Base-by-base conservation (phyloP, 2,113 vertebrate genomes). In the Loxodonta africana region DNA sequence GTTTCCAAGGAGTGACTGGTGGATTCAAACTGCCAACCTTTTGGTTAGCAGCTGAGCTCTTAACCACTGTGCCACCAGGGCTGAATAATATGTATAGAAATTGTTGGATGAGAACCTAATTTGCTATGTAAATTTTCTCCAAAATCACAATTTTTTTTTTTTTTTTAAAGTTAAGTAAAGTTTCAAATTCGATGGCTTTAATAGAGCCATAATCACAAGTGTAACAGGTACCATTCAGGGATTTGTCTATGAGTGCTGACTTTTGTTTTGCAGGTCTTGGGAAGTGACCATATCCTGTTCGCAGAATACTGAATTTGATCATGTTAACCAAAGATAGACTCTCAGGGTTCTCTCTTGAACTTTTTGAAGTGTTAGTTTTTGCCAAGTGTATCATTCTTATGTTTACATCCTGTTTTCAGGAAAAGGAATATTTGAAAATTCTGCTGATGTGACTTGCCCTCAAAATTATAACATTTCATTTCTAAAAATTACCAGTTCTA, bases 381-480 rank as follows among this genome's bases (percentile, higher is more conserved):
- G 11, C 15, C 23, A 74, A 33, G 11, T 51, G 2, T 74, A 25
- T 53, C 33, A 44, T 88, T 91, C 23, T 71, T 73, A 86, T 48
- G 5, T 93, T 93, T 89, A 33, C 3, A 57, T 74, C 37, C 46
- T 57, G 0, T 62, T 80, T 93, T 90, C 20, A 76, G 62, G 74
- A 90, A 96, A 69, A 91, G 76, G 53, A 63, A 48, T 95, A 11
- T 90, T 97, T 88, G 77, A 85, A 90, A 78, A 62, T 71, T 94
- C 63, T 89, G 17, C 17, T 69, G 25, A 25, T 90, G 25, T 74
- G 53, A 82, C 37, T 91, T 90, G 37, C 76, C 18, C 6, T 90
- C 15, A 84, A 74, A 67, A 88, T 63, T n/a, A 30, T 62, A 78
- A 53, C 10, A 73, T 60, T 83, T 37, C 76, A 44, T 92, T 74